Conservation (phyloP, 2,888 invertebrate species). For the Tiliacea aurago region DNA sequence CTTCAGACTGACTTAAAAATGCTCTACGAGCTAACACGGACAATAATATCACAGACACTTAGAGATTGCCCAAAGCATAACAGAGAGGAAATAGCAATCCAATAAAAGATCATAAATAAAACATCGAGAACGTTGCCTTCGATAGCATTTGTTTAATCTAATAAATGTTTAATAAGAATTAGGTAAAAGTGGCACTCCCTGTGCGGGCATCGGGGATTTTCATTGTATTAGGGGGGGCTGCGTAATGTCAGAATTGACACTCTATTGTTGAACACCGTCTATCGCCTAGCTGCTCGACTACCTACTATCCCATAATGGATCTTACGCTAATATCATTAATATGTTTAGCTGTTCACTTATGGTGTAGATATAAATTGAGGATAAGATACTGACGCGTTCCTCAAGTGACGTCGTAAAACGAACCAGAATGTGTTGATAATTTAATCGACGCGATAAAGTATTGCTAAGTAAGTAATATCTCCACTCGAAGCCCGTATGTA, state of each 20-base stretch:
- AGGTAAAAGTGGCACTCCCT: constrained; percentile 85
- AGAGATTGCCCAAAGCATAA: constrained; percentile 70
- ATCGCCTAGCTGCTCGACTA: constrained; percentile 9
- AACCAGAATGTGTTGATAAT: constrained; percentile 65
- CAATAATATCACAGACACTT: constrained; percentile 69
- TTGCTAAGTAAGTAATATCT: constrained; percentile 66
- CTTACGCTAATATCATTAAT: constrained; percentile 21
- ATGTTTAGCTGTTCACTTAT: constrained; percentile 31
- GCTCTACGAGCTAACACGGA: constrained; percentile 21
- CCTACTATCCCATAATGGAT: constrained; percentile 30
- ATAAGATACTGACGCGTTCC: constrained; percentile 48
- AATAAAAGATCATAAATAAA: constrained; percentile 88
- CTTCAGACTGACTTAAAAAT: constrained; percentile 6
- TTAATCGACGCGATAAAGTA: constrained; percentile 66
- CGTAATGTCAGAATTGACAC: constrained; percentile 84
- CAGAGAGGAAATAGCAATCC: constrained; percentile 82
- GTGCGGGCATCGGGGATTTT: constrained; percentile 70
- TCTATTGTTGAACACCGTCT: constrained; percentile 62
- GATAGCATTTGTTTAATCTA: constrained; percentile 88
- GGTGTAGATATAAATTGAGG: constrained; percentile 33
- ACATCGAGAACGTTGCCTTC: constrained; percentile 83
- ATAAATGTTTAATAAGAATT: constrained; percentile 90
- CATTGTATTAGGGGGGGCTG: constrained; percentile 86
- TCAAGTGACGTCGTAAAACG: constrained; percentile 55
- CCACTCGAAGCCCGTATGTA: constrained; percentile 62